Evolutionary conservation across 2,113 vertebrate species (phyloP).

Genomic region (Epinephelus moara): DNA sequence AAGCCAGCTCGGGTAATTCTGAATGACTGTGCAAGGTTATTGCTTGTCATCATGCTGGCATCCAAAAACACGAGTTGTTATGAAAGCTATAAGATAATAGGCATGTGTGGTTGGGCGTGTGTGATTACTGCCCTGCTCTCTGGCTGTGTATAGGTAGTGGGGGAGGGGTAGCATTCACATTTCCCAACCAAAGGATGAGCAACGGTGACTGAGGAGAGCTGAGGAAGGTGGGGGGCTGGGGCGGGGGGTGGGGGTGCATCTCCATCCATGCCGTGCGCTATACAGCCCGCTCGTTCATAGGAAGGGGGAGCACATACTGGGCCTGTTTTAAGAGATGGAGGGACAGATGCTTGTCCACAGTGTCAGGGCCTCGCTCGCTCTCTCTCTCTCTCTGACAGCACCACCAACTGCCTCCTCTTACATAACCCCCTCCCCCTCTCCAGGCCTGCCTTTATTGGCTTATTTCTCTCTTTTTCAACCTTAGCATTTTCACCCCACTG

Average conservation of each 20-base stretch:
- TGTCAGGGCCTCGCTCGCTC: constrained; percentile 69
- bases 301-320: constrained; percentile 12
- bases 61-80: constrained; percentile 42
- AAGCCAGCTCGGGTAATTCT: constrained; percentile 25
- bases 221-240: constrained; percentile 26
- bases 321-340: constrained; percentile 56
- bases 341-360: constrained; percentile 79
- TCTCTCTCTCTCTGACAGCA: constrained; percentile 73
- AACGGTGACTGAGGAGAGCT: constrained; percentile 54
- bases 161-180: constrained; percentile 67
- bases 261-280: constrained; percentile 28
- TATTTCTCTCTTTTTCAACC: constrained; percentile 80
- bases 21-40: constrained; percentile 55
- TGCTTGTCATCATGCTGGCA: constrained; percentile 39
- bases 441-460: constrained; percentile 80
- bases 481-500: constrained; percentile 70
- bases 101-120: constrained; percentile 51
- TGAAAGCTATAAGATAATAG: constrained; percentile 44
- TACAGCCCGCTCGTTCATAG: constrained; percentile 10
- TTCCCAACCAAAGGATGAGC: constrained; percentile 76
- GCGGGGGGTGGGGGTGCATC: constrained; percentile 37
- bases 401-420: constrained; percentile 85
- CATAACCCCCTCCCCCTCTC: constrained; percentile 81
- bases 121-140: constrained; percentile 63
- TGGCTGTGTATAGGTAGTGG: constrained; percentile 65